phyloP scores from a whole-genome alignment of 2,797 vertebrate genomes.

The Pristis pectinata region DNA sequence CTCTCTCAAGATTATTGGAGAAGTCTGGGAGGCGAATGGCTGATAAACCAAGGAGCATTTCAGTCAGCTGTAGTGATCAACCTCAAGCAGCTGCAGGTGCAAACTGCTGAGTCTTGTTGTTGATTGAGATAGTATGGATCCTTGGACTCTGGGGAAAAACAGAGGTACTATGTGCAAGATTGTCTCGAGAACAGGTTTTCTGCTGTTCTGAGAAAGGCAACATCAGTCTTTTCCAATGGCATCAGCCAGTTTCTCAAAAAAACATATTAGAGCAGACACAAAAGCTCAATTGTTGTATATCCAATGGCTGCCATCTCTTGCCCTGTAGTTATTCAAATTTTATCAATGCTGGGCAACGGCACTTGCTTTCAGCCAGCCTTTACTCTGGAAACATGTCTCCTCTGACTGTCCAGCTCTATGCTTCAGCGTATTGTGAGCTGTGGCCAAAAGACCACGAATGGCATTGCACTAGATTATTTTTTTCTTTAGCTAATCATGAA shows the following conservation, averaged over 20 bases:
- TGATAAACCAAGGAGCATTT: not conserved
- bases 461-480: not conserved
- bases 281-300: no score
- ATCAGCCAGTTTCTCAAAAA: no score
- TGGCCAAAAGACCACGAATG: not conserved
- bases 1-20: not conserved
- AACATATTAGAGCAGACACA: not conserved
- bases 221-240: not conserved
- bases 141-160: not conserved
- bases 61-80: not conserved
- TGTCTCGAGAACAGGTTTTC: not conserved
- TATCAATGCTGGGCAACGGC: no score
- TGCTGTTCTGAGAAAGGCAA: not conserved
- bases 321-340: no score
- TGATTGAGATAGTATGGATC: not conserved
- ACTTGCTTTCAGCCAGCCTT: not conserved
- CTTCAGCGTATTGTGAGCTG: not conserved
- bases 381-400: not conserved
- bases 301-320: no score
- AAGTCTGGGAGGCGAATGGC: not conserved
- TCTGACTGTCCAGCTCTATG: not conserved
- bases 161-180: not conserved
- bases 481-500: not conserved
- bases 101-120: not conserved
- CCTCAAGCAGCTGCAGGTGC: not conserved